These are phyloP conservation scores for Cynoglossus semilaevis DNA, from an alignment of 2,113 vertebrate species.

Conservation along the genomic window DNA sequence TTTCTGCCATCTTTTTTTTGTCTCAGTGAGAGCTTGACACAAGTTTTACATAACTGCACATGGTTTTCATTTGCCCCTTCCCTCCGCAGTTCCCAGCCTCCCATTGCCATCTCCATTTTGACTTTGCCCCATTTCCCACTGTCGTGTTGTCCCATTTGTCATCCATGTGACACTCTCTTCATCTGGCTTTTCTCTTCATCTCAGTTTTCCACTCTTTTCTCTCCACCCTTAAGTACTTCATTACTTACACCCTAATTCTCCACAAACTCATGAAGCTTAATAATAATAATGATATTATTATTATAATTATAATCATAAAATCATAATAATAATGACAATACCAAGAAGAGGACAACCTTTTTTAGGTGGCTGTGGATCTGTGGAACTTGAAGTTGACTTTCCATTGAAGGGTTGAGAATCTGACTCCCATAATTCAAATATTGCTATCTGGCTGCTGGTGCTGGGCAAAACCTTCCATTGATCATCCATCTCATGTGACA, in stretches of 20 bases:
- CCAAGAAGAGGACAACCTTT: no score
- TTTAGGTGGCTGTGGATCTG: no score
- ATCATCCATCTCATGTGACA: no score
- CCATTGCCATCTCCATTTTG: slow-evolving; percentile 30
- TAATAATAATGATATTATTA: no score
- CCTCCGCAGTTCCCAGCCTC: slow-evolving; percentile 24
- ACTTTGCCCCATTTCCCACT: slow-evolving; percentile 37
- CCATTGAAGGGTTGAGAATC: no score
- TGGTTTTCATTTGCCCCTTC: slow-evolving; percentile 60
- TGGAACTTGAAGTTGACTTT: no score
- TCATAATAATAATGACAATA: no score
- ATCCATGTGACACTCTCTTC: slow-evolving; percentile 8
- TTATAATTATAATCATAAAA: no score
- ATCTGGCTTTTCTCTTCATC: not conserved
- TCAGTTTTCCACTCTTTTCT: not conserved
- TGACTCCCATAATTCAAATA: no score
- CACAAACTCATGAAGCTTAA: no score
- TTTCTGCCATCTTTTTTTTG: slow-evolving; percentile 33
- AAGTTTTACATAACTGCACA: slow-evolving; percentile 51
- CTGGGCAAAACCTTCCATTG: no score
- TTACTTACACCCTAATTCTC: not conserved
- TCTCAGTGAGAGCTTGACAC: slow-evolving; percentile 40
- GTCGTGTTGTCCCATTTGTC: slow-evolving; percentile 11
- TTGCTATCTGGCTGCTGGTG: no score
- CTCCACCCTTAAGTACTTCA: not conserved